Evolutionary conservation across 2,888 invertebrate genomes (phyloP), one percentile per base, ranked within the genome.

Genomic region (Tachina grossa): DNA sequence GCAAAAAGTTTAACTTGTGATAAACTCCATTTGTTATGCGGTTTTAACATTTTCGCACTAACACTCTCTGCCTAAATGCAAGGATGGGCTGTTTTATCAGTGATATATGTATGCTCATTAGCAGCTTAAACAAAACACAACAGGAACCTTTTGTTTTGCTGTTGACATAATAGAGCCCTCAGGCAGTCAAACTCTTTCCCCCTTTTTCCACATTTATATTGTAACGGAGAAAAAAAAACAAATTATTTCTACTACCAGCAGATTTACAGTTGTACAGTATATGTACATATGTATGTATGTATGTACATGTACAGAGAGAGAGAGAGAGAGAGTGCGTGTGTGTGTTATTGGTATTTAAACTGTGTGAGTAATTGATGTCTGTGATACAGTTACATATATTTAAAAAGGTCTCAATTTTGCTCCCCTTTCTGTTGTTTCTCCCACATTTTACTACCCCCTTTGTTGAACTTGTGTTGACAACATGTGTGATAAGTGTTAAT

Each of bases 401-500:
- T 55, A 10, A 55, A 63, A 57, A 53, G 75, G 75, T 75, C 74
- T 49, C 16, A 16, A 49, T 63, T 45, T 8, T 51, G 59, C 71
- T 71, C 65, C 59, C 75, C 59, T 6, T 74, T 51, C 19, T 13
- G 19, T 63, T 84, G 75, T 68, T 74, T 87, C 77, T 39, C 4
- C 9, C 59, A 19, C 53, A 39, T 53, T 85, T 72, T 75, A 75
- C 87, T 79, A 14, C 87, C 77, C 49, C 6, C 6, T 22, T 66
- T 76, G n/a, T 63, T 66, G 47, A 55, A 55, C 31, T 61, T 47
- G 39, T 68, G 31, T 59, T 81, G 74, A 75, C 68, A 81, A 75
- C 77, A 83, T 85, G 87, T 87, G 87, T 87, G 88, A 90, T 90
- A 90, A 89, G 87, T 88, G 87, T 59, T 88, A 88, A 89, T 89